Evolutionary conservation across 1,140 invertebrate genomes (phyloP).

Genomic region (Ditylenchus dipsaci): DNA sequence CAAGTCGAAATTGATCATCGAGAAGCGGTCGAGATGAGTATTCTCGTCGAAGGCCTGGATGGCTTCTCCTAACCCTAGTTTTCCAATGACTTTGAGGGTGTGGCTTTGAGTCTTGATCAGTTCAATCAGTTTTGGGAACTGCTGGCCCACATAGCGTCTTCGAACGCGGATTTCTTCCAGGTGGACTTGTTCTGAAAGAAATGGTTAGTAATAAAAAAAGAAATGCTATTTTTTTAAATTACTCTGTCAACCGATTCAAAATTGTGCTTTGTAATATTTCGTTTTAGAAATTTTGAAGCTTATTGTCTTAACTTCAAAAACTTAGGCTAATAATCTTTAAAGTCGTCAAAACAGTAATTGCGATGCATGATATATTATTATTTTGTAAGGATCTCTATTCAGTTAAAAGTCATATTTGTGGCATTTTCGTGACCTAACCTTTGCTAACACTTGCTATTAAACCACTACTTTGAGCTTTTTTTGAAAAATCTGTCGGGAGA

Average conservation of each 20-base stretch:
- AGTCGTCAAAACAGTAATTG: no score
- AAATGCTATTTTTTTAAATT: no score
- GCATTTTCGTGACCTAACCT: no score
- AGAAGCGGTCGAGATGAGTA: slow-evolving; percentile 43
- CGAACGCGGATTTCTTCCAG: slow-evolving; percentile 42
- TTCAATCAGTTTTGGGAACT: slow-evolving; percentile 28
- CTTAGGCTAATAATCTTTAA: no score
- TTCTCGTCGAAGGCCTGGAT: slow-evolving; percentile 37
- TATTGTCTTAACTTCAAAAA: no score
- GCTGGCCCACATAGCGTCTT: slow-evolving; percentile 41
- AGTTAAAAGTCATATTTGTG: no score
- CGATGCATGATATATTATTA: no score
- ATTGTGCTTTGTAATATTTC: neutral
- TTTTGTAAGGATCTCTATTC: no score
- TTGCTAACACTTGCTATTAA: no score
- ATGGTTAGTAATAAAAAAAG: neutral
- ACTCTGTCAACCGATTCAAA: neutral
- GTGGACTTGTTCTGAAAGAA: slow-evolving; percentile 43
- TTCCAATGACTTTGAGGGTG: slow-evolving; percentile 36
- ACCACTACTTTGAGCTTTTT: no score
- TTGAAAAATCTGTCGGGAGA: no score
- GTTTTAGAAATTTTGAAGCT: no score
- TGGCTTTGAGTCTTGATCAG: slow-evolving; percentile 34
- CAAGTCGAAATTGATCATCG: slow-evolving; percentile 48
- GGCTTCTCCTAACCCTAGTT: slow-evolving; percentile 41